Conservation (phyloP, 2,888 invertebrate genomes). For the Ectemnius lituratus region DNA sequence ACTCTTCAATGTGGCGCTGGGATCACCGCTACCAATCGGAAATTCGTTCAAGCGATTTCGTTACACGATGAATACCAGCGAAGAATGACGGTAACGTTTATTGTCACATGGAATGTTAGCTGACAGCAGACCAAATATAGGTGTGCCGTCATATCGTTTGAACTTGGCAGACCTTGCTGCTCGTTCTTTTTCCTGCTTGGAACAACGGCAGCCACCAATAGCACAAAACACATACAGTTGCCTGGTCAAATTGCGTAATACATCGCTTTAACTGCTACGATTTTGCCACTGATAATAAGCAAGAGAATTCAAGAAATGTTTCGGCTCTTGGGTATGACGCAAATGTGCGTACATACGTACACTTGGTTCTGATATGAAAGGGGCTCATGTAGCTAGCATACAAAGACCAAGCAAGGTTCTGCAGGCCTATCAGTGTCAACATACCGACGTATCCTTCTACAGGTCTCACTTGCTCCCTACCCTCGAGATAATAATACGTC, state of each 20-base stretch:
- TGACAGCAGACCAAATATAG: conserved; percentile 48
- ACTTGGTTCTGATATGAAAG: not conserved
- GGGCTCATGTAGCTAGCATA: conserved; percentile 2
- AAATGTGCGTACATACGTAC: too few relatives aligned
- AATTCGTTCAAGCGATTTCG: conserved; percentile 1
- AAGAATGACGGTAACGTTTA: not conserved
- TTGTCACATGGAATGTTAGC: conserved; percentile 15
- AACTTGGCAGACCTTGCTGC: conserved; percentile 46
- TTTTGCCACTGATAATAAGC: too few relatives aligned
- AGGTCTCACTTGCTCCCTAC: conserved; percentile 29
- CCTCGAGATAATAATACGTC: conserved; percentile 51
- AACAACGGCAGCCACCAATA: not conserved
- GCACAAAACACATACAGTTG: not conserved
- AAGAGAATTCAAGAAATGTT: too few relatives aligned
- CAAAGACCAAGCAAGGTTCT: not conserved
- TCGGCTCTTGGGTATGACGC: too few relatives aligned
- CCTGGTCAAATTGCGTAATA: not conserved
- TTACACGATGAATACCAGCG: not conserved
- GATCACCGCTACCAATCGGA: not conserved
- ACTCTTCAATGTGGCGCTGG: too few relatives aligned
- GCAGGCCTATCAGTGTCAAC: conserved; percentile 57
- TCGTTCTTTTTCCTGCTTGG: conserved; percentile 15
- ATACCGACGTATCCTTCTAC: conserved; percentile 38
- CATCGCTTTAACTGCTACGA: not conserved
- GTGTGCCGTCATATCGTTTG: conserved; percentile 53